Percentiles rank a stretch among this genome's conserved stretches.
Conservation (phyloP, 1,140 invertebrate genomes). For the Pogonus chalceus region DNA sequence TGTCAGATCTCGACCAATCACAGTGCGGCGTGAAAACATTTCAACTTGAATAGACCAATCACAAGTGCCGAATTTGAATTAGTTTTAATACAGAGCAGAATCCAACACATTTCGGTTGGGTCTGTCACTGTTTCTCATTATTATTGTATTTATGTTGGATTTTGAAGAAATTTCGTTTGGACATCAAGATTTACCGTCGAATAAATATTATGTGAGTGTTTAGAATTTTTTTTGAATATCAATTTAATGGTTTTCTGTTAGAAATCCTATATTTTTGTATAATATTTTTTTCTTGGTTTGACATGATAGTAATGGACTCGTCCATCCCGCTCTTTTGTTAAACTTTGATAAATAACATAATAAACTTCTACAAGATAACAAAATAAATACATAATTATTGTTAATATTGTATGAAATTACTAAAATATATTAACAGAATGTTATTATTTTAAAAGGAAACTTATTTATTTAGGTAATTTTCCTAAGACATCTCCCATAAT, state of each 20-base stretch:
- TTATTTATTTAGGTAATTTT: too few species aligned
- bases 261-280: conserved; percentile 19
- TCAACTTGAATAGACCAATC: conserved; percentile 28
- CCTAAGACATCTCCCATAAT: too few species aligned
- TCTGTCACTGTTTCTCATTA: conserved; percentile 26
- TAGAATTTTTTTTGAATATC: conserved; percentile 16
- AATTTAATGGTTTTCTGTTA: conserved; percentile 28
- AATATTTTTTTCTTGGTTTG: conserved; percentile 15
- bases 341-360: conserved; percentile 2
- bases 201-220: conserved; percentile 28
- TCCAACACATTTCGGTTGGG: conserved; percentile 25
- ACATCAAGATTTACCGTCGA: conserved; percentile 23
- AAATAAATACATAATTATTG: conserved; percentile 10
- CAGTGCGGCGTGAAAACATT: conserved; percentile 25
- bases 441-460: too few species aligned
- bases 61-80: conserved; percentile 29
- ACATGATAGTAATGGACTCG: conserved; percentile 26
- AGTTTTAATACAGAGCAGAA: conserved; percentile 31
- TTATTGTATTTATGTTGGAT: conserved; percentile 27
- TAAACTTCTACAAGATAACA: conserved; percentile 13
- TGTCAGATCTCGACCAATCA: conserved; percentile 23
- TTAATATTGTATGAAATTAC: conserved; percentile 8
- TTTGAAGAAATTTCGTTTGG: conserved; percentile 27
- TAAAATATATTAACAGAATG: too few species aligned
- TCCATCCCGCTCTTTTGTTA: conserved; percentile 33